These are phyloP conservation scores for Stegophylla sp. DNA, from an alignment of 2,888 invertebrate genomes.

Conservation along the genomic window DNA sequence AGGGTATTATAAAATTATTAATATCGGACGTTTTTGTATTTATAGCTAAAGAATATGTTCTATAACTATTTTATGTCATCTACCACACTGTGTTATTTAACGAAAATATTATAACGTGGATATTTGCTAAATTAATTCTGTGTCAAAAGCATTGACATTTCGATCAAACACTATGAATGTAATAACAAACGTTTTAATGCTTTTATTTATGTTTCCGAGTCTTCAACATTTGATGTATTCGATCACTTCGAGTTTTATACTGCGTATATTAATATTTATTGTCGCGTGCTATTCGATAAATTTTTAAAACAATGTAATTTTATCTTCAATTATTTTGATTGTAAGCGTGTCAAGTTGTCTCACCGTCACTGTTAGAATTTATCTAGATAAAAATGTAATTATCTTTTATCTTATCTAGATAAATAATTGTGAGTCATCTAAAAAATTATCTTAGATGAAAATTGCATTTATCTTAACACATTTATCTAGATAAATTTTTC, in stretches of 20 bases:
- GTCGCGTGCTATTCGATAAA: neutral
- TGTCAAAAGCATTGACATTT: neutral
- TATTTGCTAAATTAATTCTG: conserved; percentile 25
- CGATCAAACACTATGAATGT: neutral
- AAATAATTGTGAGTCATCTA: no score
- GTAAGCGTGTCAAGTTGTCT: no score
- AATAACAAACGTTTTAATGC: neutral
- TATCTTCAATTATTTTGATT: no score
- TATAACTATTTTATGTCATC: neutral
- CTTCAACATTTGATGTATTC: no score
- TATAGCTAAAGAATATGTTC: neutral
- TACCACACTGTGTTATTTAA: conserved; percentile 9
- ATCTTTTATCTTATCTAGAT: no score
- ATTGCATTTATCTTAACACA: no score
- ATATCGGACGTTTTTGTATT: neutral
- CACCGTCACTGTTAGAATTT: no score
- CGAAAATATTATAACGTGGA: no score
- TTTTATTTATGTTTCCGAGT: neutral
- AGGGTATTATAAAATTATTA: neutral
- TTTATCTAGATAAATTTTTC: no score
- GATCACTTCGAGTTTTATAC: neutral
- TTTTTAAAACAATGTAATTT: neutral
- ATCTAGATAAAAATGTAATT: no score
- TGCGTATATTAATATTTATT: neutral
- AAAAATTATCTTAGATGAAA: no score